phyloP scores from a whole-genome alignment of 1,140 invertebrate genomes.

The Harpegnathos saltator region DNA sequence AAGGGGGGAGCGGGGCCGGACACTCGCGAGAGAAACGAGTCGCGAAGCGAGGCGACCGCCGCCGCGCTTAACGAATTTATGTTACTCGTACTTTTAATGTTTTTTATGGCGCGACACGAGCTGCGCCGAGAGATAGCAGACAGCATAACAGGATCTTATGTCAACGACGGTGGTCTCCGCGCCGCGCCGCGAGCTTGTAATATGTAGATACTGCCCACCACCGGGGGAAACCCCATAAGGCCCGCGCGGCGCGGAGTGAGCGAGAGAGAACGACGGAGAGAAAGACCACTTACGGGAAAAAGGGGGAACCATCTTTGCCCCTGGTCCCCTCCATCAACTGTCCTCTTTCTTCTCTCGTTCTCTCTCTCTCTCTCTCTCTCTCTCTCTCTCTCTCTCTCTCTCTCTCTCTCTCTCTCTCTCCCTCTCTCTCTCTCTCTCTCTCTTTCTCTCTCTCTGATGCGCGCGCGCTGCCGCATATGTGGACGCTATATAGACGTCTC shows the following conservation, averaged over 20 bases:
- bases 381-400: no score
- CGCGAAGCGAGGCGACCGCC: constrained; percentile 33
- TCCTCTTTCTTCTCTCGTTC: background rate
- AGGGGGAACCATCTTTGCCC: constrained; percentile 60
- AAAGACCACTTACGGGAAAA: constrained; percentile 77
- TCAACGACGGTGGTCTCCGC: constrained; percentile 79
- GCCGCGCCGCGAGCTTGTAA: constrained; percentile 77
- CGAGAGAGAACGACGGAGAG: background rate
- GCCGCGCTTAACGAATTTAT: constrained; percentile 70
- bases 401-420: background rate
- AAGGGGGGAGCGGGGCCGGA: background rate
- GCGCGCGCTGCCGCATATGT: constrained; percentile 22
- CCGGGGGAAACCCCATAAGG: constrained; percentile 76
- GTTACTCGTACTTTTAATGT: constrained; percentile 78
- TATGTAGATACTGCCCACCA: constrained; percentile 78
- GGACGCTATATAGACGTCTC: constrained; percentile 69
- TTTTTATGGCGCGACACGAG: constrained; percentile 76
- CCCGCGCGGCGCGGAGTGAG: constrained; percentile 56
- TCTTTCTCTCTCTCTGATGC: constrained; percentile 18
- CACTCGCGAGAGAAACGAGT: constrained; percentile 44
- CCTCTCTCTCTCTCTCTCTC: constrained; percentile 15
- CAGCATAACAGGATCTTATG: constrained; percentile 81
- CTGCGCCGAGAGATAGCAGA: constrained; percentile 76
- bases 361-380: background rate
- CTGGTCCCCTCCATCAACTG: constrained; percentile 53